A percentile compares a stretch with the other conserved stretches of the same genome.
phyloP scores from a whole-genome alignment of 2,888 invertebrate species.

The Molorchus minor region DNA sequence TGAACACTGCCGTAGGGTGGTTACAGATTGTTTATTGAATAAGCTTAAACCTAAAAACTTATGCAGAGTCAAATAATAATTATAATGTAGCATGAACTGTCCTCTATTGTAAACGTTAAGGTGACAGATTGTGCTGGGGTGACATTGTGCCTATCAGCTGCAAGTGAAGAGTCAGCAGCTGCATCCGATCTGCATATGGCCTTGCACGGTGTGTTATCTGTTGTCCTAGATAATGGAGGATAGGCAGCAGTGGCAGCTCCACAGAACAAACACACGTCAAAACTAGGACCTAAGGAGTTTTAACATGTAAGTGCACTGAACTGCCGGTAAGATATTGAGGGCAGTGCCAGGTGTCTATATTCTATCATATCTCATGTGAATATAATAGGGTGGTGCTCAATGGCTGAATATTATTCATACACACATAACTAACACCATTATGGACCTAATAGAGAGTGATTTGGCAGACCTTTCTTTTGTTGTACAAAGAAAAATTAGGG shows the following conservation, averaged over 20 bases:
- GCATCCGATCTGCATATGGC: too few species aligned
- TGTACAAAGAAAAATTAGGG: slow-evolving; percentile 14
- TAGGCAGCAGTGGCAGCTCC: slow-evolving; percentile 61
- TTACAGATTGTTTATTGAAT: too few species aligned
- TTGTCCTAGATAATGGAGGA: slow-evolving; percentile 54
- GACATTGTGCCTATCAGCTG: too few species aligned
- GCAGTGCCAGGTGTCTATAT: slow-evolving; percentile 47
- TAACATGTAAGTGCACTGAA: slow-evolving; percentile 57
- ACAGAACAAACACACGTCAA: slow-evolving; percentile 61
- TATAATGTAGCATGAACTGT: too few species aligned
- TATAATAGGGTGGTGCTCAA: slow-evolving; percentile 15
- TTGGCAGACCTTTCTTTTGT: slow-evolving; percentile 3
- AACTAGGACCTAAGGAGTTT: slow-evolving; percentile 55
- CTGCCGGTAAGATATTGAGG: slow-evolving; percentile 30
- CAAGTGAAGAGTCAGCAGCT: too few species aligned
- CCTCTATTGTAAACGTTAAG: too few species aligned
- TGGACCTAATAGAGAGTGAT: slow-evolving; percentile 10
- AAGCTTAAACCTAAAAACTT: too few species aligned
- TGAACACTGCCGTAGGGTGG: too few species aligned
- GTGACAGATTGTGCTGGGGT: too few species aligned
- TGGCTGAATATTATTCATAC: slow-evolving; percentile 17
- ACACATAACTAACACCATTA: neutral
- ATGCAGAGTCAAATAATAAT: too few species aligned
- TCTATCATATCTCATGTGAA: slow-evolving; percentile 25
- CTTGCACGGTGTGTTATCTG: slow-evolving; percentile 22